Percentiles rank a stretch among this genome's conserved stretches.
These are phyloP conservation scores for Dendronephthya gigantea DNA, from an alignment of 64 coral and sea anemone genomes.

Conservation along the genomic window DNA sequence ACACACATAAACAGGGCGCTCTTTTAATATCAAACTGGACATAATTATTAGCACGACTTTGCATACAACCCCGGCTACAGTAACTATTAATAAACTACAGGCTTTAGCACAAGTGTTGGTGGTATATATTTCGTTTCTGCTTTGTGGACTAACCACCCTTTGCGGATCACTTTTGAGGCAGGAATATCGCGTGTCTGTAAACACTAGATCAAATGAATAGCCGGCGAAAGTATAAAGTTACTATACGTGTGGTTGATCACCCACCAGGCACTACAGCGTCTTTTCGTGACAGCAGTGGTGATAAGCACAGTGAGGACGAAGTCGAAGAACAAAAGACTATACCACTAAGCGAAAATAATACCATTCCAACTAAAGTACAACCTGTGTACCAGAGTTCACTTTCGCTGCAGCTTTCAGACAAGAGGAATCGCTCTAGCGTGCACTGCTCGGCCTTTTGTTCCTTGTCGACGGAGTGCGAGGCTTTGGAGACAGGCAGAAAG, in stretches of 20 bases:
- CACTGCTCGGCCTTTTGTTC: not conserved
- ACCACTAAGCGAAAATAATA: not conserved
- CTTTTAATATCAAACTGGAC: too few relatives aligned
- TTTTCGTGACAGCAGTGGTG: not conserved
- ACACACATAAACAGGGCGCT: too few relatives aligned
- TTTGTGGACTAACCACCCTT: not conserved
- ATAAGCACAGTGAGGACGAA: not conserved
- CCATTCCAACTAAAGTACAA: not conserved
- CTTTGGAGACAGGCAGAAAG: not conserved
- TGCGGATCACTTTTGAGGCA: not conserved
- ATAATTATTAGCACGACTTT: too few relatives aligned
- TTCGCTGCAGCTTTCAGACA: not conserved
- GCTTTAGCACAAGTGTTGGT: too few relatives aligned
- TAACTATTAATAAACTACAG: too few relatives aligned
- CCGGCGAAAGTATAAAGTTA: not conserved
- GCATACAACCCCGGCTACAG: too few relatives aligned
- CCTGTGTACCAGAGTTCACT: not conserved
- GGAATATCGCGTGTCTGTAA: not conserved
- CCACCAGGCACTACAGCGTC: not conserved
- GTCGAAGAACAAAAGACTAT: not conserved
- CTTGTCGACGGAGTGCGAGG: not conserved
- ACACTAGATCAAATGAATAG: not conserved
- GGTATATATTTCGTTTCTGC: not conserved
- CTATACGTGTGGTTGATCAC: not conserved
- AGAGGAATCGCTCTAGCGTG: not conserved